Evolutionary conservation across 1,140 invertebrate genomes (phyloP), one percentile per base, ranked within the genome.

Genomic region (Dryas iulia): DNA sequence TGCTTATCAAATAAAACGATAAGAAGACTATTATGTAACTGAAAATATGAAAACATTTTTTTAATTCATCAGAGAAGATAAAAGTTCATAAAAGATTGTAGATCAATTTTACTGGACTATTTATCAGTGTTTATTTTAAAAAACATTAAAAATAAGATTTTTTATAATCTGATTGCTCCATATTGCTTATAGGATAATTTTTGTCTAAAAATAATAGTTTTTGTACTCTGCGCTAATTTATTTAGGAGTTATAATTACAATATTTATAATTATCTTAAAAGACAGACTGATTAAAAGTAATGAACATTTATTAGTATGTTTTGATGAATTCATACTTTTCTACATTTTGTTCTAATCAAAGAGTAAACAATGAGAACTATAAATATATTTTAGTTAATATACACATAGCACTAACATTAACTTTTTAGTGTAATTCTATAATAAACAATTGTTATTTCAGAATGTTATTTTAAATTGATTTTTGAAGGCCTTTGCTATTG

Each of bases 311-410:
- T 47, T 21, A 47, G 14, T 21, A 47, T n/a, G 33, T 47, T 47
- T 47, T 47, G 8, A 47, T 18, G 7, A n/a, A n/a, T n/a, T n/a
- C n/a, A n/a, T 47, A 47, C 14, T 7, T 47, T 47, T 47, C 12
- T 47, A 47, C 39, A 47, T 47, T 47, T 47, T 47, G 39, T 47
- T 47, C 39, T 47, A 47, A 47, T 47, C 14, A 47, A 47, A 47
- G 14, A 10, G 14, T 2, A 35, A 35, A 35, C 18, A 35, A n/a
- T n/a, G 31, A 58, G n/a, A 14, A 35, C 12, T 35, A n/a, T 35
- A 35, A 12, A n/a, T n/a, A n/a, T n/a, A n/a, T n/a, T n/a, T n/a
- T n/a, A n/a, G n/a, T n/a, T n/a, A n/a, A n/a, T n/a, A n/a, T n/a
- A n/a, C n/a, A n/a, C n/a, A n/a, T n/a, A n/a, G n/a, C n/a, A n/a